Conservation (phyloP, 2,113 vertebrate species). For the Calyptomena viridis region DNA sequence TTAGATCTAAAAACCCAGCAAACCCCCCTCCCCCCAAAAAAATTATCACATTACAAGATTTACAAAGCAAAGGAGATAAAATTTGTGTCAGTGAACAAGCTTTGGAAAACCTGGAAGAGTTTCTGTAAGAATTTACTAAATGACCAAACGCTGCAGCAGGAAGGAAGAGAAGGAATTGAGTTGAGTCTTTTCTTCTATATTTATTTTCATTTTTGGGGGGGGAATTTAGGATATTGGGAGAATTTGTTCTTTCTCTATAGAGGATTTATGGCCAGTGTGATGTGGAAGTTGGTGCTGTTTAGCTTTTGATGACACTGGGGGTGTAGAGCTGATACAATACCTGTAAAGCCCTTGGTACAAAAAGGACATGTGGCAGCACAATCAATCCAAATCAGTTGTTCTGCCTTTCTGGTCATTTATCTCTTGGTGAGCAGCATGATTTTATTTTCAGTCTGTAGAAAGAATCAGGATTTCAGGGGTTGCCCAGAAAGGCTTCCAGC, state of each 20-base stretch:
- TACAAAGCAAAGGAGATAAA: background rate
- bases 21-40: background rate
- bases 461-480: background rate
- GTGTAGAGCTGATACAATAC: background rate
- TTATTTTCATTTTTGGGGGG: background rate
- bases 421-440: background rate
- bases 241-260: accelerated
- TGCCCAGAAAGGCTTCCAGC: background rate
- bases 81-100: background rate
- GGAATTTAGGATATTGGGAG: background rate
- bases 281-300: background rate
- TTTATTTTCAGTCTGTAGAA: background rate
- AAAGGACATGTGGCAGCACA: background rate
- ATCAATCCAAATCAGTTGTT: background rate
- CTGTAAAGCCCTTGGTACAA: background rate
- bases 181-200: background rate
- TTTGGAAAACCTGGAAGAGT: background rate
- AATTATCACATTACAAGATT: background rate
- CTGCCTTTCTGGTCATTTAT: background rate
- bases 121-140: background rate
- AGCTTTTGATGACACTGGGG: background rate
- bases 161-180: background rate
- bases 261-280: background rate
- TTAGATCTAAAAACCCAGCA: background rate
- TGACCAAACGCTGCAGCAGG: accelerated